Evolutionary conservation across 2,113 vertebrate genomes (phyloP).

Genomic region (Cryptomyrus ogoouensis): DNA sequence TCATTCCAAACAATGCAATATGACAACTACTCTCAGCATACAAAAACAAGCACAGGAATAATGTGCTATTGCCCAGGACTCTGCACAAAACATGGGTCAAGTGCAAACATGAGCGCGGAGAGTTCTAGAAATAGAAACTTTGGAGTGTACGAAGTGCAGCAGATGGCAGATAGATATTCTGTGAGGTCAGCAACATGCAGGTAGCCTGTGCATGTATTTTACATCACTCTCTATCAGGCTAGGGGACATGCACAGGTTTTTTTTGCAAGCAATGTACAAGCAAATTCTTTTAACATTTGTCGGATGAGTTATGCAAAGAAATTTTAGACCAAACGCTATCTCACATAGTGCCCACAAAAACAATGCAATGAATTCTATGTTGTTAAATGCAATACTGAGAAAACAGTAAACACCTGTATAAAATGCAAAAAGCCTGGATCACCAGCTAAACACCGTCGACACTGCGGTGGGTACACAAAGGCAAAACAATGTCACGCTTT

Average conservation of each 20-base stretch:
- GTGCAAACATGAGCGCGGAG: not conserved
- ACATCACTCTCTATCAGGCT: not conserved
- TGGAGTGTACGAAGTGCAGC: not conserved
- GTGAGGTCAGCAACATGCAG: slow-evolving; percentile 6
- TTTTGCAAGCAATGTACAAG: not conserved
- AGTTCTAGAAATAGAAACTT: slow-evolving; percentile 9
- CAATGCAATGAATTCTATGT: not conserved
- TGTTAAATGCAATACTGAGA: not conserved
- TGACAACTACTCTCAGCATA: not conserved
- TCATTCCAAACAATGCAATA: not conserved
- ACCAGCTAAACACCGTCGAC: not conserved
- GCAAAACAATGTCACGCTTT: not conserved
- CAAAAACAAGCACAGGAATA: not conserved
- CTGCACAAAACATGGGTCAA: not conserved
- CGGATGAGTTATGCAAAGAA: not conserved
- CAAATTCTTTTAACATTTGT: not conserved
- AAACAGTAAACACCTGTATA: not conserved
- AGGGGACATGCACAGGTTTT: not conserved
- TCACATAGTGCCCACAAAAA: not conserved
- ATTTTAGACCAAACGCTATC: not conserved
- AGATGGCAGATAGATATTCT: slow-evolving; percentile 3
- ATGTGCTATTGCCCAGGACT: not conserved
- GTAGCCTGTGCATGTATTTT: not conserved
- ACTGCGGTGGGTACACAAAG: not conserved
- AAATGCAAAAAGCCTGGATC: not conserved